Evolutionary conservation across 2,888 invertebrate genomes (phyloP), one percentile per base, ranked within the genome.

Genomic region (Fragum whitleyi): DNA sequence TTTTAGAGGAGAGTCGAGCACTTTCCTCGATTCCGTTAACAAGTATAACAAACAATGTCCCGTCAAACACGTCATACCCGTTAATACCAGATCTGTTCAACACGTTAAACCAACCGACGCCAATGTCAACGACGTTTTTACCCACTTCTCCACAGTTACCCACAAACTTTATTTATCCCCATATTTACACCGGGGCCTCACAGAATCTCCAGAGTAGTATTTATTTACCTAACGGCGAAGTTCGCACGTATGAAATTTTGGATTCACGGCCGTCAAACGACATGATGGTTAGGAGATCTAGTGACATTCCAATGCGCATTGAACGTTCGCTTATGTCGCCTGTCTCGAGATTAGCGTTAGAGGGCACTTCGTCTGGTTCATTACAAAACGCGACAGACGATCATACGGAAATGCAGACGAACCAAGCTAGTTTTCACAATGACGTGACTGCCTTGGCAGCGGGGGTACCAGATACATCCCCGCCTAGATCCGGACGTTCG

Each of bases 151-250:
- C 90, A 16, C 83, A 89, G n/a, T 81, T 93, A 23, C 90, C 92
- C 1, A 84, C 92, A 14, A 88, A 92, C 32, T 91, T 94, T 74
- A 87, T 94, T 21, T 93, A 93, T 81, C 93, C 93, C 6, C 93
- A 93, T 71, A 85, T 93, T 5, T 92, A 93, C 85, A 85, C 89
- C 36, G 75, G 75, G 21, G 88, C 89, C 28, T 87, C 90, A 47
- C 89, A 91, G 47, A 92, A 92, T 77, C 88, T 91, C 26, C 92
- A 92, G 69, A 86, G 88, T 32, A 83, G 87, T 69, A 79, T 91
- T 57, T 88, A 86, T 69, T 78, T 90, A 29, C 89, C 90, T 11
- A 78, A 89, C 1, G 90, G 90, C 5, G 90, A 91, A 39, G 85
- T 88, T 5, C 81, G 90, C 29, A 89, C 89, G 0, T 90, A 89